Percentiles rank a stretch among this genome's conserved stretches.
phyloP scores from a whole-genome alignment of 2,888 invertebrate species.

The Linyphia triangularis region DNA sequence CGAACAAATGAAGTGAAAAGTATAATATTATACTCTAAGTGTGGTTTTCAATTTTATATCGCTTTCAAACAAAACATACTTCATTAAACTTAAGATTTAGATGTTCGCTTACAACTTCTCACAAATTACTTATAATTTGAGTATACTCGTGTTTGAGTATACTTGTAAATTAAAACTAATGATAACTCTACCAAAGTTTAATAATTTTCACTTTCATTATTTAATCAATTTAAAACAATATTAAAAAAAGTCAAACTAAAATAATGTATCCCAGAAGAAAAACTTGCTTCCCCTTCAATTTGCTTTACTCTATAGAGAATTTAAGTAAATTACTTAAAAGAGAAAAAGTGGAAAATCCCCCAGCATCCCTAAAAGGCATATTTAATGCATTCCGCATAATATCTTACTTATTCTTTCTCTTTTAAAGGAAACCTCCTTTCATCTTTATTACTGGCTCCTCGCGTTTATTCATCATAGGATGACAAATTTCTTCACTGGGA shows the following conservation, averaged over 20 bases:
- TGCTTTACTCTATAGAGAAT: neutral
- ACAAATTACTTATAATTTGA: too few relatives aligned
- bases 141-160: too few relatives aligned
- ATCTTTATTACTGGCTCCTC: conserved; percentile 34
- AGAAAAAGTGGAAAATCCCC: neutral
- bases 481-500: conserved; percentile 39
- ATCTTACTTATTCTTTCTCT: neutral
- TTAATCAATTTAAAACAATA: too few relatives aligned
- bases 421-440: conserved; percentile 14
- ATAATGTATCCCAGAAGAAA: neutral
- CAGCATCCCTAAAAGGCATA: neutral
- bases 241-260: neutral
- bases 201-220: too few relatives aligned
- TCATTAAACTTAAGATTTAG: too few relatives aligned
- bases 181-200: too few relatives aligned
- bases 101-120: too few relatives aligned
- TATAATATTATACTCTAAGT: too few relatives aligned
- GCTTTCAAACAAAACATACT: too few relatives aligned
- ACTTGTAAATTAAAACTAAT: too few relatives aligned
- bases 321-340: neutral
- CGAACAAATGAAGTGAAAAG: too few relatives aligned
- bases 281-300: neutral
- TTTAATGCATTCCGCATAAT: neutral
- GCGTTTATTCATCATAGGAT: conserved; percentile 24
- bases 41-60: too few relatives aligned